These are phyloP conservation scores for Ophraella communa DNA, from an alignment of 2,888 invertebrate genomes.

Conservation along the genomic window DNA sequence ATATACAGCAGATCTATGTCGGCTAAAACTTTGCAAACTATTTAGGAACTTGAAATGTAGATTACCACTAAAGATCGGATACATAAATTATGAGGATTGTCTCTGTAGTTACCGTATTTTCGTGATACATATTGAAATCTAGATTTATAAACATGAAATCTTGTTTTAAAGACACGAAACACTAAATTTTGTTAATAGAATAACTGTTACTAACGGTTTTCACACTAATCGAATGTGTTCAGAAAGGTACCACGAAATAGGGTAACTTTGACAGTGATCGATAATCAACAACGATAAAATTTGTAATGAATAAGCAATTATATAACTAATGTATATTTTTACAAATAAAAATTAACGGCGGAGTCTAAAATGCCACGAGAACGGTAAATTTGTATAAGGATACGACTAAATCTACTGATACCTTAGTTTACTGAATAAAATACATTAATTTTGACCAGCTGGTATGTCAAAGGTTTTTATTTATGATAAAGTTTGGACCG, in stretches of 20 bases:
- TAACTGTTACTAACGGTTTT: no score
- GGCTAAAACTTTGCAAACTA: slow-evolving; percentile 33
- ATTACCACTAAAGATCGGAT: slow-evolving; percentile 30
- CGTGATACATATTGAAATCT: neutral
- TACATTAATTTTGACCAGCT: slow-evolving; percentile 27
- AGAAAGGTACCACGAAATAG: neutral
- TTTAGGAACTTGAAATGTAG: slow-evolving; percentile 38
- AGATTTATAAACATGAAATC: no score
- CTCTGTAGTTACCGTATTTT: neutral
- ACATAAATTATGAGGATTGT: slow-evolving; percentile 19
- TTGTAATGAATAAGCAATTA: slow-evolving; percentile 2
- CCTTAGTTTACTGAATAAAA: slow-evolving; percentile 45
- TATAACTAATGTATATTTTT: slow-evolving; percentile 5
- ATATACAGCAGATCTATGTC: slow-evolving; percentile 22
- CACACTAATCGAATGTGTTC: no score
- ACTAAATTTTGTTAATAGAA: no score
- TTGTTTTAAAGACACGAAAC: no score
- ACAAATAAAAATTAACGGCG: slow-evolving; percentile 22
- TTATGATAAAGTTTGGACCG: neutral
- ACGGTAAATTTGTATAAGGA: slow-evolving; percentile 45
- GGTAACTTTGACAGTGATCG: neutral
- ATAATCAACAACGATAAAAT: slow-evolving; percentile 5
- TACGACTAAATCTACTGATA: slow-evolving; percentile 52
- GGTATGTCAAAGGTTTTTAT: neutral
- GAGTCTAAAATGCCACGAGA: slow-evolving; percentile 54